Conservation (phyloP, 2,888 invertebrate genomes). For the Netelia fuscicornis region DNA sequence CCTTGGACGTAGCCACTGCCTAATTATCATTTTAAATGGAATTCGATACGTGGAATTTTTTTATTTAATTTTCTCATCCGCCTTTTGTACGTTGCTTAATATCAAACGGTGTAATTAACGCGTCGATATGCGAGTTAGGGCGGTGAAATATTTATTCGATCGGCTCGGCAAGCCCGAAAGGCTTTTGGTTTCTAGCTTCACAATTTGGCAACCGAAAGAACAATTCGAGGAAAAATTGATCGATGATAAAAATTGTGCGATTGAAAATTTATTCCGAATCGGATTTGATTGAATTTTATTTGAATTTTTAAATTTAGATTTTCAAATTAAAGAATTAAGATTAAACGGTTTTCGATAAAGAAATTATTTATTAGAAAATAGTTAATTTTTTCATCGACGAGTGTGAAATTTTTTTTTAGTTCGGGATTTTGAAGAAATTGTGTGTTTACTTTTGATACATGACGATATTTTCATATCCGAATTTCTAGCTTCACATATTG, state of each 20-base stretch:
- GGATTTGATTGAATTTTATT: no score
- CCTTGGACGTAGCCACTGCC: constrained; percentile 35
- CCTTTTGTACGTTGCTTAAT: background rate
- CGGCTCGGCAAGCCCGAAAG: background rate
- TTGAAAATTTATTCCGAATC: no score
- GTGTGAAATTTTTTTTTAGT: background rate
- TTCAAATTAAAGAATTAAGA: no score
- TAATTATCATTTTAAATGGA: constrained; percentile 64
- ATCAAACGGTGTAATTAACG: constrained; percentile 39
- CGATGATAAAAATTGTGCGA: no score
- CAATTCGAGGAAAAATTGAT: no score
- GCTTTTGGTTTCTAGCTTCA: no score
- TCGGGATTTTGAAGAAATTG: no score
- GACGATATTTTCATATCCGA: constrained; percentile 19
- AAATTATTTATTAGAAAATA: no score
- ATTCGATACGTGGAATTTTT: constrained; percentile 60
- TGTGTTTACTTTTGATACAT: no score
- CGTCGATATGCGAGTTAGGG: constrained; percentile 19
- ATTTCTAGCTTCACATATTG: constrained; percentile 7
- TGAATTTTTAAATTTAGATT: no score
- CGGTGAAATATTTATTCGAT: background rate
- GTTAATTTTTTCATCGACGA: background rate
- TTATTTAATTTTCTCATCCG: background rate
- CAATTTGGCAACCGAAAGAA: no score
- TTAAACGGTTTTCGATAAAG: no score